phyloP scores from a whole-genome alignment of 1,140 invertebrate genomes.

The Ridgeia piscesae region DNA sequence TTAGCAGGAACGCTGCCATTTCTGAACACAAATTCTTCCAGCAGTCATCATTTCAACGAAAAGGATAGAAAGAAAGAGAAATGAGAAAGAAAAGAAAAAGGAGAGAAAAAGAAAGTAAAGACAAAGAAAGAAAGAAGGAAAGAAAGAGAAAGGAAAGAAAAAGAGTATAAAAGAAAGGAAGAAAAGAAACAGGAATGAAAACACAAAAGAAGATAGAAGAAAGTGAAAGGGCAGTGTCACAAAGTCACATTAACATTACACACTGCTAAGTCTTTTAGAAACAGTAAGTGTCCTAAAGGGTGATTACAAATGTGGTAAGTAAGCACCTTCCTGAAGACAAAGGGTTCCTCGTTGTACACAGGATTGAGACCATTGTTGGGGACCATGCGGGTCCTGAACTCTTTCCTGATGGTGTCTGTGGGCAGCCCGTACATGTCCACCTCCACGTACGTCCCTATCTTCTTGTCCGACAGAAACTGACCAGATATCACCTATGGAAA shows the following conservation, averaged over 20 bases:
- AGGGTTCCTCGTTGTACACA: slow-evolving; percentile 96
- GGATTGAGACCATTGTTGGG: slow-evolving; percentile 92
- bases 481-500: slow-evolving; percentile 88
- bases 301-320: neutral
- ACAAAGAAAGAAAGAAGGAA: neutral
- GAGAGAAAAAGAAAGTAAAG: neutral
- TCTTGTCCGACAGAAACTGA: slow-evolving; percentile 99
- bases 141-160: neutral
- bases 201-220: neutral
- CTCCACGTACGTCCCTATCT: slow-evolving; percentile 98
- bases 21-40: too few species aligned
- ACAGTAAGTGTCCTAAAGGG: too few species aligned
- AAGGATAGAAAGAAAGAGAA: too few species aligned
- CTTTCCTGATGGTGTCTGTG: slow-evolving; percentile 97
- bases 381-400: slow-evolving; percentile 94
- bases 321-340: slow-evolving; percentile 91
- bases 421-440: slow-evolving; percentile 99
- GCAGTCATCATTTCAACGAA: too few species aligned
- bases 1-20: neutral
- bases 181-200: neutral
- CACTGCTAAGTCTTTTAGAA: neutral
- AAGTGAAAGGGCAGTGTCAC: too few species aligned
- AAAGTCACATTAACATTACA: too few species aligned
- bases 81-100: too few species aligned
- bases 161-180: neutral